Evolutionary conservation across 2,797 vertebrate species (phyloP), one percentile per base, ranked within the genome.

Genomic region (Lophius americanus): DNA sequence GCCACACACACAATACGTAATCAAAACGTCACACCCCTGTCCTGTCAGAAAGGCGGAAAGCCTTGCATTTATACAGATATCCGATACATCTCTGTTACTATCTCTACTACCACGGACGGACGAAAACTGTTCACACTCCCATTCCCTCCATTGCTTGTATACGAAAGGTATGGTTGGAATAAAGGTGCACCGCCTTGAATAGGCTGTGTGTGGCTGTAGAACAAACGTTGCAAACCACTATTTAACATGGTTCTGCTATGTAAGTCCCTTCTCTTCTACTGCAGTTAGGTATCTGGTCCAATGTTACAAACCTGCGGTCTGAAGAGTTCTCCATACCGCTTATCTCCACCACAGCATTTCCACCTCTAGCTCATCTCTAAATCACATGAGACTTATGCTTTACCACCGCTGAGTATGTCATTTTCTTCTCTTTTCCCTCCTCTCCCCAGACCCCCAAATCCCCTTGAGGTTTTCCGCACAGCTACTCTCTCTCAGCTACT

Each of bases 341-440:
- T 82, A 80, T 87, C 77, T 82, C 53, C 53, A 78, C 65, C 55
- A 62, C 79, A 87, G 84, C 79, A 61, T 60, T 82, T 74, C 62
- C 72, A 39, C 68, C 72, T 74, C 67, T 75, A 78, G 82, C 86
- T 87, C 74, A 82, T 73, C 81, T 84, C 61, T 37, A 78, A 86
- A 85, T 89, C 84, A 70, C 84, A 82, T 55, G 81, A 81, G 83
- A 88, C 78, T 75, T 76, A 69, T 70, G 81, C 81, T 78, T 85
- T 69, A 65, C 59, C n/a, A 58, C 83, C 73, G 71, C 68, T 53
- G 80, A 84, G 75, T 82, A 63, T 87, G 83, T 81, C 78, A 80
- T 86, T 85, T 87, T 83, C 57, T 73, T 65, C 64, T 57, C 60
- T 48, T 68, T 52, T 44, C 77, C 38, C 53, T 59, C 43, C 44